Conservation (phyloP, 2,113 vertebrate species). For the Gnathonemus echidnorhynchus region DNA sequence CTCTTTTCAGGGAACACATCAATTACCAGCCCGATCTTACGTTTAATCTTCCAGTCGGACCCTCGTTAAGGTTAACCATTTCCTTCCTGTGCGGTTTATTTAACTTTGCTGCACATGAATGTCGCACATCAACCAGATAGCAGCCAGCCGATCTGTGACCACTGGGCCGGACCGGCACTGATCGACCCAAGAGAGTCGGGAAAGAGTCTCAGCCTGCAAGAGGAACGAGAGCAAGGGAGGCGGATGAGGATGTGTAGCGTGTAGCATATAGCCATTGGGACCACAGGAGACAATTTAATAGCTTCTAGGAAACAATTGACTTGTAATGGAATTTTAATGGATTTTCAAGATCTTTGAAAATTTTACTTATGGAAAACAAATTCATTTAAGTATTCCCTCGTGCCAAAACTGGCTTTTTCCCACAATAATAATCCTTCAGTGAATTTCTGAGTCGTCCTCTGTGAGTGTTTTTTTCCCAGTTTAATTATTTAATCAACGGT, state of each 20-base stretch:
- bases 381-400: background rate
- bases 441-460: constrained; percentile 11
- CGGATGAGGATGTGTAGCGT: background rate
- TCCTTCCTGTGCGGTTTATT: constrained; percentile 84
- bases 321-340: constrained; percentile 14
- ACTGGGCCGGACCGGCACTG: constrained; percentile 26
- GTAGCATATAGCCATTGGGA: background rate
- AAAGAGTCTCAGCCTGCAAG: background rate
- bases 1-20: constrained; percentile 55
- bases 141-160: constrained; percentile 64
- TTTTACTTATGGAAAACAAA: constrained; percentile 9
- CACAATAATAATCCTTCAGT: constrained; percentile 37
- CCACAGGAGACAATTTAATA: background rate
- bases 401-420: background rate
- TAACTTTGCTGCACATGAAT: constrained; percentile 81
- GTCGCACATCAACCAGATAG: constrained; percentile 61
- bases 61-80: constrained; percentile 75
- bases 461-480: constrained; percentile 37
- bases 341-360: background rate
- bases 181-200: background rate
- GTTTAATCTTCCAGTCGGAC: constrained; percentile 70
- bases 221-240: background rate
- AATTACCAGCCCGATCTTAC: constrained; percentile 63
- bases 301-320: background rate
- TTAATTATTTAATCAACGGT: constrained; percentile 67